These are phyloP conservation scores for Luperina testacea DNA, from an alignment of 2,888 invertebrate species.

Conservation along the genomic window DNA sequence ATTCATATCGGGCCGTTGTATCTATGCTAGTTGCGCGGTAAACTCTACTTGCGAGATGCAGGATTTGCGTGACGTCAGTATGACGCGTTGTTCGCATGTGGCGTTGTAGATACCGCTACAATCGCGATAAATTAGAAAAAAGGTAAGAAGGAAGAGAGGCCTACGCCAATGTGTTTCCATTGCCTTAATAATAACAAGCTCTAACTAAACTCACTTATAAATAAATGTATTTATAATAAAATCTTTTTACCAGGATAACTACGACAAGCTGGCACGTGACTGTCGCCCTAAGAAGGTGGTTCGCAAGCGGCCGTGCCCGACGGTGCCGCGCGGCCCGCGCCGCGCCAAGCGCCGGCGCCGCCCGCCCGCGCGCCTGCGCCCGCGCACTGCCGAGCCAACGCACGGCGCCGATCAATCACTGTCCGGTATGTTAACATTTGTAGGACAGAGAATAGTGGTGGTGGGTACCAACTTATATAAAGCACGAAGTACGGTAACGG, in stretches of 20 bases:
- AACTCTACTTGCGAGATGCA: no score
- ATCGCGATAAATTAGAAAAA: background rate
- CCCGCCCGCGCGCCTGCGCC: slow-evolving; percentile 66
- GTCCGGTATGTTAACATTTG: slow-evolving; percentile 69
- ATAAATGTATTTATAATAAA: background rate
- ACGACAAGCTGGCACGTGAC: slow-evolving; percentile 94
- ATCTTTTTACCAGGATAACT: slow-evolving; percentile 92
- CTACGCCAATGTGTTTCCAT: background rate
- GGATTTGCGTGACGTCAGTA: no score
- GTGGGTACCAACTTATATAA: background rate
- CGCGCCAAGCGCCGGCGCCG: slow-evolving; percentile 68
- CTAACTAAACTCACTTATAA: no score
- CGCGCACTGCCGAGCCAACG: slow-evolving; percentile 49
- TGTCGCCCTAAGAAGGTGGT: slow-evolving; percentile 94
- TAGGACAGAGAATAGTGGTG: background rate
- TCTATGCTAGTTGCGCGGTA: no score
- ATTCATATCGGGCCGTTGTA: no score
- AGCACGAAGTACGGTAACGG: background rate
- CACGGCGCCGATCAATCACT: slow-evolving; percentile 72
- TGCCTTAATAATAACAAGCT: background rate
- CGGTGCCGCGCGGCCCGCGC: slow-evolving; percentile 58
- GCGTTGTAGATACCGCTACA: no score
- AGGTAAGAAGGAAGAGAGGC: background rate
- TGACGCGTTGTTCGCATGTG: no score
- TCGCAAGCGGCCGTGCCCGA: slow-evolving; percentile 86